phyloP scores from a whole-genome alignment of 2,888 invertebrate species.

The Diploptera punctata region DNA sequence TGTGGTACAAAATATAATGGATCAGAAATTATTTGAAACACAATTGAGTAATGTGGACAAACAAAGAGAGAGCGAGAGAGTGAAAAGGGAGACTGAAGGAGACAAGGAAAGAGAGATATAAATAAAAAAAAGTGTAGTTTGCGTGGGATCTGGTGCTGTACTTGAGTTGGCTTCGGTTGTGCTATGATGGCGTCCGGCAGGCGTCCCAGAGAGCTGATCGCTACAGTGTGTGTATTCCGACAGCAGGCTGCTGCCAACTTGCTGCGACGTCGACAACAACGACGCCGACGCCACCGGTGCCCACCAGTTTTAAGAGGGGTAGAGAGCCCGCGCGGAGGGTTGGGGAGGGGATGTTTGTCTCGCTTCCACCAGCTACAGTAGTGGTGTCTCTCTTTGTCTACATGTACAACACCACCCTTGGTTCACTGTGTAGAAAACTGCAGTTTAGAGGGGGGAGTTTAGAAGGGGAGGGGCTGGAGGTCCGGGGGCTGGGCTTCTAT shows the following conservation, averaged over 20 bases:
- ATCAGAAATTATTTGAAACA: too few relatives aligned
- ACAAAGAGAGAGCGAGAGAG: neutral
- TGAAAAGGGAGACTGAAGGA: neutral
- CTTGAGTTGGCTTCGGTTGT: neutral
- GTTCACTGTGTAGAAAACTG: neutral
- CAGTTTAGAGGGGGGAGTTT: neutral
- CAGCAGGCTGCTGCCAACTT: conserved; percentile 7
- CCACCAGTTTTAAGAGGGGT: neutral
- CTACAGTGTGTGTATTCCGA: neutral
- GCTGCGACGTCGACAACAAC: conserved; percentile 5
- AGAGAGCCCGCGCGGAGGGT: too few relatives aligned
- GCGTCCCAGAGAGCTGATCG: conserved; percentile 45
- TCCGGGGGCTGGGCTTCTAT: conserved; percentile 21
- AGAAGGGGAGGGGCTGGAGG: conserved; percentile 23
- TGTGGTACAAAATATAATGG: too few relatives aligned
- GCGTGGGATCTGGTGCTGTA: conserved; percentile 3
- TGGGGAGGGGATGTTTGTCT: too few relatives aligned
- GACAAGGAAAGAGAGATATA: neutral
- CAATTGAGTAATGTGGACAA: too few relatives aligned
- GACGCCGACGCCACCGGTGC: conserved; percentile 14
- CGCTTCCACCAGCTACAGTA: too few relatives aligned
- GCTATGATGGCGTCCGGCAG: conserved; percentile 27
- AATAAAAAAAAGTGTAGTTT: neutral
- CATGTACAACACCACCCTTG: neutral
- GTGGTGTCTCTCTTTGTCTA: neutral